Percentiles rank a stretch among this genome's conserved stretches.
Evolutionary conservation across 2,888 invertebrate genomes (phyloP).

Genomic region (Apocheima hispidaria): DNA sequence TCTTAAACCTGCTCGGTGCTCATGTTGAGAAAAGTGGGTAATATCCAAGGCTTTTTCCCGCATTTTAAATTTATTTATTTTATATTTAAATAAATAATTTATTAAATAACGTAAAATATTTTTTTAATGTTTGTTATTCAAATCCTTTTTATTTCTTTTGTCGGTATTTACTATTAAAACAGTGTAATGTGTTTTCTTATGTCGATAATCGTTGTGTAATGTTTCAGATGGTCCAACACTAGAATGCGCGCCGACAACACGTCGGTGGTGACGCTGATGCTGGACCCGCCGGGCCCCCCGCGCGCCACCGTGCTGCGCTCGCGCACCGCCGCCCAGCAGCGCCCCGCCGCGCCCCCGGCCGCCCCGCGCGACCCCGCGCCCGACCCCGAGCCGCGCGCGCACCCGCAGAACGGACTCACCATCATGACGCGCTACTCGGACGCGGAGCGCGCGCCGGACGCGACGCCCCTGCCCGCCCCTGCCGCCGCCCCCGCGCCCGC

Average conservation of each 20-base stretch:
- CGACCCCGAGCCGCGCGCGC: conserved; percentile 47
- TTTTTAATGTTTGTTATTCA: too few relatives aligned
- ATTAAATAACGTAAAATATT: too few relatives aligned
- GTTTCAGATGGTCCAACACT: conserved; percentile 91
- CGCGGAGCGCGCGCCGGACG: conserved; percentile 58
- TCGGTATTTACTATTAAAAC: too few relatives aligned
- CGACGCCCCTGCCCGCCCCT: conserved; percentile 52
- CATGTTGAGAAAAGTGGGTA: too few relatives aligned
- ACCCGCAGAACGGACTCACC: conserved; percentile 79
- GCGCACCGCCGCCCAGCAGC: conserved; percentile 53
- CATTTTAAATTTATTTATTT: too few relatives aligned
- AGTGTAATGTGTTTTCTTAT: not conserved
- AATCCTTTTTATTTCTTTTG: too few relatives aligned
- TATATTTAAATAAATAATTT: too few relatives aligned
- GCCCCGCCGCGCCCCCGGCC: conserved; percentile 38
- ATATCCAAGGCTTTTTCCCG: too few relatives aligned
- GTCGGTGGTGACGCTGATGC: conserved; percentile 95
- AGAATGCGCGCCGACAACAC: conserved; percentile 98
- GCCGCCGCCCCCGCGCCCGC: conserved; percentile 58
- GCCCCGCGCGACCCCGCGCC: conserved; percentile 30
- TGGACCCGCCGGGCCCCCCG: conserved; percentile 95
- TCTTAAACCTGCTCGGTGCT: too few relatives aligned
- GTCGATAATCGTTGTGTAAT: not conserved
- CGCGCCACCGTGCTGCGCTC: conserved; percentile 87
- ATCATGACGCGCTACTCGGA: conserved; percentile 82